Evolutionary conservation across 1,140 invertebrate genomes (phyloP).

Genomic region (Pentalonia nigronervosa): DNA sequence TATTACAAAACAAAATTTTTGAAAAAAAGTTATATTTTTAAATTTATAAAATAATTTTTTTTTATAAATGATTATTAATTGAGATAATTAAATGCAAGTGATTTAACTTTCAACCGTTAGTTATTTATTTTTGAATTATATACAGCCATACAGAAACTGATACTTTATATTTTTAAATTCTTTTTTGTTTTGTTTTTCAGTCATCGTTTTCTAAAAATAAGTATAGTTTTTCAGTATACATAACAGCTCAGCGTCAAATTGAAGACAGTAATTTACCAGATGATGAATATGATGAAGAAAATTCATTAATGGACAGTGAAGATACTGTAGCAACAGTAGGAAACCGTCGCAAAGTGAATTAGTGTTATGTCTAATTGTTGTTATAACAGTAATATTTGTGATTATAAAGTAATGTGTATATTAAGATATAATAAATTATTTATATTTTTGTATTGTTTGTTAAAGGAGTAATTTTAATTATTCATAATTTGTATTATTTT

Average conservation of each 20-base stretch:
- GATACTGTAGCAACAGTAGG: background rate
- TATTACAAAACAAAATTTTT: too few species aligned
- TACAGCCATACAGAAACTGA: background rate
- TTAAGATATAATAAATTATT: background rate
- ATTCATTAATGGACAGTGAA: background rate
- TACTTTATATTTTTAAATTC: background rate
- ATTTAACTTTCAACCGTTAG: background rate
- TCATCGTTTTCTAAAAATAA: slow-evolving; percentile 40
- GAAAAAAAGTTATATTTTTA: too few species aligned
- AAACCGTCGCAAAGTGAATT: background rate
- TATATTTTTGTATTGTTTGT: slow-evolving; percentile 1
- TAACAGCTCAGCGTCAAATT: background rate
- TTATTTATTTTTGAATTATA: background rate
- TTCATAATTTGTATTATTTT: background rate
- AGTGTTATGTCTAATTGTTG: background rate
- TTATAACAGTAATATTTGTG: background rate
- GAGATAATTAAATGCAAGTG: background rate
- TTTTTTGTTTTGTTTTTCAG: background rate
- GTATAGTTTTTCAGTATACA: slow-evolving; percentile 6
- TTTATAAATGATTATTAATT: background rate
- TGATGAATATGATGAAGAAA: background rate
- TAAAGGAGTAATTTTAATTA: background rate
- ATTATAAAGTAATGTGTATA: background rate
- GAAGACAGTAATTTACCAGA: slow-evolving; percentile 23
- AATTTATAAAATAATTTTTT: background rate